These are phyloP conservation scores for Paedocypris micromegethes DNA, from an alignment of 2,797 vertebrate genomes.

Conservation along the genomic window DNA sequence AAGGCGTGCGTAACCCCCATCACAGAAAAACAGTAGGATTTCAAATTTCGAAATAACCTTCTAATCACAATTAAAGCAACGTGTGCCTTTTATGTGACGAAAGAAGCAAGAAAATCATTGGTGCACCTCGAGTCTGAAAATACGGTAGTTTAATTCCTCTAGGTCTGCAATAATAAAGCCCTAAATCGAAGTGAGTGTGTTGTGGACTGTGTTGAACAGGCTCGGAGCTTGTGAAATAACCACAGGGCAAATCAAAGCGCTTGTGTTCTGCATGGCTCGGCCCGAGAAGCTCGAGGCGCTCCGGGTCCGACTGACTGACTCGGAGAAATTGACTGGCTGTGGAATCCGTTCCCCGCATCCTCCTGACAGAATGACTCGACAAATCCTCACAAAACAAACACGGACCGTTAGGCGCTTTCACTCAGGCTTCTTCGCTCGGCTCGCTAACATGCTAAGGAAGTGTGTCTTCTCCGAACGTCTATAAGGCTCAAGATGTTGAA, in stretches of 20 bases:
- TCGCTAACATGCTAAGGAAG: too few relatives aligned
- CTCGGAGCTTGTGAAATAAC: constrained; percentile 19
- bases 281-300: constrained; percentile 12
- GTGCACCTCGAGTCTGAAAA: too few relatives aligned
- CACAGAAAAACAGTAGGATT: too few relatives aligned
- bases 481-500: not conserved
- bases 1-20: too few relatives aligned
- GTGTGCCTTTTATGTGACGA: too few relatives aligned
- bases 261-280: constrained; percentile 27
- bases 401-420: constrained; percentile 4
- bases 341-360: constrained; percentile 4
- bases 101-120: too few relatives aligned
- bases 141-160: too few relatives aligned
- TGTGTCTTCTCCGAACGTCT: constrained; percentile 1
- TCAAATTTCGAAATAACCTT: too few relatives aligned
- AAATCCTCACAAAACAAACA: constrained; percentile 21
- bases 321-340: constrained; percentile 29
- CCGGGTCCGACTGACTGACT: constrained; percentile 38
- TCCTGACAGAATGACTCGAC: constrained; percentile 10
- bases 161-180: too few relatives aligned
- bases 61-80: too few relatives aligned
- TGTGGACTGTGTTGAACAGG: too few relatives aligned
- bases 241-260: constrained; percentile 18
- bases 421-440: not conserved
- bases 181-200: too few relatives aligned